Evolutionary conservation across 2,797 vertebrate species (phyloP).

Genomic region (Melanotaenia pygmaea): DNA sequence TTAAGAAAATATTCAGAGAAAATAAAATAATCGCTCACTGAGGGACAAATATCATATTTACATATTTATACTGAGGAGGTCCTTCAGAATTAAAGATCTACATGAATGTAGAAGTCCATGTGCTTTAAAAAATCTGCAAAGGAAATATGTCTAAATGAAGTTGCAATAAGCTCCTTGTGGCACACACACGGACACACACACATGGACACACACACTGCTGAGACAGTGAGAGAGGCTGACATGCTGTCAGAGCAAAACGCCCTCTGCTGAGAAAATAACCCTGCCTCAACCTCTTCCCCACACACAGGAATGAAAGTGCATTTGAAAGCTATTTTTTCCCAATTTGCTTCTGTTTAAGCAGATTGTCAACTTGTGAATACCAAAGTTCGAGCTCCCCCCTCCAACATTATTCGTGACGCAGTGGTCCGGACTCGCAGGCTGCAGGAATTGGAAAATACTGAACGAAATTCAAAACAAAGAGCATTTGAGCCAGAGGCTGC

Average conservation of each 20-base stretch:
- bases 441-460: slow-evolving; percentile 74
- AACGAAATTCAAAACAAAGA: slow-evolving; percentile 80
- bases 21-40: neutral
- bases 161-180: neutral
- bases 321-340: slow-evolving; percentile 76
- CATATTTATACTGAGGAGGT: neutral
- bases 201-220: slow-evolving; percentile 5
- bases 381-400: slow-evolving; percentile 64
- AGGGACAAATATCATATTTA: neutral
- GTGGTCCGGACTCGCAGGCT: slow-evolving; percentile 43
- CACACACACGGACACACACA: neutral
- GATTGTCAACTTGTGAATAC: slow-evolving; percentile 78
- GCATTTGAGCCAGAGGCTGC: slow-evolving; percentile 67
- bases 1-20: neutral
- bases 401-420: slow-evolving; percentile 72
- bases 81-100: neutral
- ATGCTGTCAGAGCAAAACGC: slow-evolving; percentile 56
- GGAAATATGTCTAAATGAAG: neutral
- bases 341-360: slow-evolving; percentile 78
- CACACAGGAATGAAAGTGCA: slow-evolving; percentile 69
- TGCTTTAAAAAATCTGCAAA: neutral
- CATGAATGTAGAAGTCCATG: neutral
- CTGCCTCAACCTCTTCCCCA: slow-evolving; percentile 47
- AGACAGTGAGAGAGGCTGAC: slow-evolving; percentile 44
- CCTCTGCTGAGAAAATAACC: slow-evolving; percentile 72